Conservation (phyloP, 1,140 invertebrate species). For the Camponotus pennsylvanicus region DNA sequence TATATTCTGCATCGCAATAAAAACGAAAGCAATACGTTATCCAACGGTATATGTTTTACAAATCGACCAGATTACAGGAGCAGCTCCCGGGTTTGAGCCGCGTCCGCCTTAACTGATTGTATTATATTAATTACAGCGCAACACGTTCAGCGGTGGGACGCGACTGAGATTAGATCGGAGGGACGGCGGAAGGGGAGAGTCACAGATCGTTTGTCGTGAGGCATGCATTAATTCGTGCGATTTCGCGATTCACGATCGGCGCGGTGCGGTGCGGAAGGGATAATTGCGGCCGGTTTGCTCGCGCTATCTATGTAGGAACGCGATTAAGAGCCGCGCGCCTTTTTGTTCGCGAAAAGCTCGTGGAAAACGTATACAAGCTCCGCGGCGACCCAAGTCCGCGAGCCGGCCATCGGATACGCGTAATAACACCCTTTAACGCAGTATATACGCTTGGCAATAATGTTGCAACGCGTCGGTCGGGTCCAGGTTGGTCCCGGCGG, state of each 20-base stretch:
- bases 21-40: not conserved
- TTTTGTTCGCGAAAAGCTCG: slow-evolving; percentile 68
- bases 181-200: not conserved
- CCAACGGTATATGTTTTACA: slow-evolving; percentile 33
- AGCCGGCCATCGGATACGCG: slow-evolving; percentile 72
- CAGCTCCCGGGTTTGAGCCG: slow-evolving; percentile 46
- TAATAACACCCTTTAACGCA: slow-evolving; percentile 81
- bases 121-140: slow-evolving; percentile 53
- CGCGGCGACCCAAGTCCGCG: slow-evolving; percentile 37
- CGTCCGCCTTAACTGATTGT: slow-evolving; percentile 34
- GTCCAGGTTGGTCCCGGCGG: slow-evolving; percentile 1
- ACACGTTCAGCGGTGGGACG: slow-evolving; percentile 8
- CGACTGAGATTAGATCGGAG: slow-evolving; percentile 37
- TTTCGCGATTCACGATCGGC: slow-evolving; percentile 50
- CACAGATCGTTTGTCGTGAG: slow-evolving; percentile 28
- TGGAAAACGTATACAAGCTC: slow-evolving; percentile 61
- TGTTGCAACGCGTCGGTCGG: slow-evolving; percentile 59
- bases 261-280: slow-evolving; percentile 42
- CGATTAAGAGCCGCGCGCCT: slow-evolving; percentile 54
- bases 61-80: slow-evolving; percentile 39
- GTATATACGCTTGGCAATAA: slow-evolving; percentile 63
- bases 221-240: slow-evolving; percentile 58
- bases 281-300: slow-evolving; percentile 51
- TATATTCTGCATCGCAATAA: not conserved
- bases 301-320: slow-evolving; percentile 69